Evolutionary conservation across 2,797 vertebrate genomes (phyloP).

Genomic region (Gallinago stenura): DNA sequence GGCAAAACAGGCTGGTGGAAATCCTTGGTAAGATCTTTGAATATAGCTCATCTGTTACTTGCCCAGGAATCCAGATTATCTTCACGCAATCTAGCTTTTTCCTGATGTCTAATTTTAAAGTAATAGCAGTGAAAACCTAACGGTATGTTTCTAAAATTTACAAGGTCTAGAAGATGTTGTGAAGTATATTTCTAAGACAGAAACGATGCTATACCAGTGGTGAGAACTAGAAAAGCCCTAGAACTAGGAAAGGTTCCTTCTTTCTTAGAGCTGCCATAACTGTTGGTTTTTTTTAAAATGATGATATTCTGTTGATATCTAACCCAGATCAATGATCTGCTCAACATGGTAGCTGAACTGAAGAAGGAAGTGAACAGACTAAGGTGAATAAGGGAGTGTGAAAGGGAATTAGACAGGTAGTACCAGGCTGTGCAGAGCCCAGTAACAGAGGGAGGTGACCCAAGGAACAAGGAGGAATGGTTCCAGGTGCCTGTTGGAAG

Average conservation of each 20-base stretch:
- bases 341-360: no score
- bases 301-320: neutral
- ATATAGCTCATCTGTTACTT: neutral
- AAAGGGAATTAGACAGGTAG: no score
- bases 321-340: no score
- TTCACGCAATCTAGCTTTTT: neutral
- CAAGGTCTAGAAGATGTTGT: neutral
- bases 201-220: neutral
- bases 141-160: neutral
- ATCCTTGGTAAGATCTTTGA: constrained; percentile 89
- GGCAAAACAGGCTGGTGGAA: constrained; percentile 94
- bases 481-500: no score
- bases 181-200: neutral
- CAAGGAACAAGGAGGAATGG: no score
- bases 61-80: neutral
- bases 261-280: neutral
- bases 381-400: no score
- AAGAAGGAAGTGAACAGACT: no score
- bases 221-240: neutral
- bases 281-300: neutral
- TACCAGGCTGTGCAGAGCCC: no score
- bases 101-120: neutral
- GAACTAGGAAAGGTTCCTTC: neutral
- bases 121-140: neutral
- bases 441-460: no score